Percentiles rank a stretch among this genome's conserved stretches.
Evolutionary conservation across 2,113 vertebrate genomes (phyloP).

Genomic region (Mus pahari): DNA sequence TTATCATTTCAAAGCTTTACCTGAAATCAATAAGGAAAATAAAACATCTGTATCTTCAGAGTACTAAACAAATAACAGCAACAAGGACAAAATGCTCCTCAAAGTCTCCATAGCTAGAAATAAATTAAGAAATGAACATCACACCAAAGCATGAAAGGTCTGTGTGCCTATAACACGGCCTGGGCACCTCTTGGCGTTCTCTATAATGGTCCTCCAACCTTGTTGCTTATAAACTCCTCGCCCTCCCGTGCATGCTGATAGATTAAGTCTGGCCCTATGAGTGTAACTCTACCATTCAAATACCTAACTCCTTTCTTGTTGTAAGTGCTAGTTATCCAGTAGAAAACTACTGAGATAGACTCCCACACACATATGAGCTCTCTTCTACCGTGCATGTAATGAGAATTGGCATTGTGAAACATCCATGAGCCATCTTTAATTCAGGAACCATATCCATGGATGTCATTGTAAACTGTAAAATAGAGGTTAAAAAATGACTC

Average conservation of each 20-base stretch:
- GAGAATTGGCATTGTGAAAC: background rate
- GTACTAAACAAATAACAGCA: background rate
- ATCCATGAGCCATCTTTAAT: background rate
- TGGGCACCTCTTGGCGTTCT: background rate
- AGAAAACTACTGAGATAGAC: conserved; percentile 18
- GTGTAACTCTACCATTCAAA: background rate
- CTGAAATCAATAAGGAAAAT: background rate
- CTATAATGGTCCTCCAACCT: background rate
- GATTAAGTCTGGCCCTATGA: background rate
- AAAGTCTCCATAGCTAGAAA: background rate
- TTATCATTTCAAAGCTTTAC: background rate
- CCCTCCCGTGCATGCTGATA: background rate
- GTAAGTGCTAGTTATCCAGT: background rate
- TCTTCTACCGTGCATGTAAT: background rate
- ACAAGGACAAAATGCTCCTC: background rate
- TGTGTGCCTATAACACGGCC: background rate
- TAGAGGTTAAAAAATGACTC: background rate
- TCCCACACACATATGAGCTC: background rate
- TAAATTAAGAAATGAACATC: background rate
- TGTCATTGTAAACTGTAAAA: conserved; percentile 20
- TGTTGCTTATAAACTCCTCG: background rate
- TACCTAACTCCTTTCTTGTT: background rate
- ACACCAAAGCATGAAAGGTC: background rate
- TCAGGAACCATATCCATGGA: background rate
- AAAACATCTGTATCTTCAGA: background rate